phyloP scores from a whole-genome alignment of 2,888 invertebrate species.

The Drosophila barbarae region DNA sequence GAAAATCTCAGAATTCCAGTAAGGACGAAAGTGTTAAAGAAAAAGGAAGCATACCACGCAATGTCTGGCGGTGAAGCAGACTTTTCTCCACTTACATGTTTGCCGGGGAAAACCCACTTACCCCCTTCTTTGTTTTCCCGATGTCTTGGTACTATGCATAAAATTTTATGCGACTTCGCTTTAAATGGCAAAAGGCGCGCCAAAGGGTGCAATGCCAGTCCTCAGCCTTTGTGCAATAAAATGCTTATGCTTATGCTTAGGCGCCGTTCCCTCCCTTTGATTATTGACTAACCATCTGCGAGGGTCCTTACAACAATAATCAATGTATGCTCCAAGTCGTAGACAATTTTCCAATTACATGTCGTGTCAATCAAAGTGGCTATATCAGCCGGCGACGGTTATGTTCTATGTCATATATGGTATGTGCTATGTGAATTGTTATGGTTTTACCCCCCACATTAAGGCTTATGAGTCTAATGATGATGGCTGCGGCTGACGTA shows the following conservation, averaged over 20 bases:
- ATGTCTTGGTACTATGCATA: slow-evolving; percentile 40
- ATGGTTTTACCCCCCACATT: slow-evolving; percentile 31
- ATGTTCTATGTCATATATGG: slow-evolving; percentile 8
- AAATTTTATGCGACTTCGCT: slow-evolving; percentile 53
- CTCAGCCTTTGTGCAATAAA: slow-evolving; percentile 53
- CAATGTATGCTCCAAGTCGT: slow-evolving; percentile 43
- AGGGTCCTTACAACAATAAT: slow-evolving; percentile 40
- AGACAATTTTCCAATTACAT: slow-evolving; percentile 70
- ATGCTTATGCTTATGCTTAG: slow-evolving; percentile 41
- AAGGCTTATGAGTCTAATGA: slow-evolving; percentile 50
- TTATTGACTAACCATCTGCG: slow-evolving; percentile 45
- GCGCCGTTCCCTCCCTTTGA: slow-evolving; percentile 32
- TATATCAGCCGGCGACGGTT: slow-evolving; percentile 16
- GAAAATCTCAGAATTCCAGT: background rate
- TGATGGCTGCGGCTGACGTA: slow-evolving; percentile 45
- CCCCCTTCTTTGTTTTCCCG: slow-evolving; percentile 2
- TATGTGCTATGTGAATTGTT: slow-evolving; percentile 11
- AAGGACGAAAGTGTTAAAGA: background rate
- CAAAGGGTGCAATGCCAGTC: slow-evolving; percentile 12
- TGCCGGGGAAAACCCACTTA: background rate
- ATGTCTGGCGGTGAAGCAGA: slow-evolving; percentile 23
- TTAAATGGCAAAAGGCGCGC: slow-evolving; percentile 34
- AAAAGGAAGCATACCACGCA: background rate
- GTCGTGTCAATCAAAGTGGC: slow-evolving; percentile 60
- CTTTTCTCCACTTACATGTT: background rate